Conservation (phyloP, 2,888 invertebrate genomes). For the Hyposoter didymator region DNA sequence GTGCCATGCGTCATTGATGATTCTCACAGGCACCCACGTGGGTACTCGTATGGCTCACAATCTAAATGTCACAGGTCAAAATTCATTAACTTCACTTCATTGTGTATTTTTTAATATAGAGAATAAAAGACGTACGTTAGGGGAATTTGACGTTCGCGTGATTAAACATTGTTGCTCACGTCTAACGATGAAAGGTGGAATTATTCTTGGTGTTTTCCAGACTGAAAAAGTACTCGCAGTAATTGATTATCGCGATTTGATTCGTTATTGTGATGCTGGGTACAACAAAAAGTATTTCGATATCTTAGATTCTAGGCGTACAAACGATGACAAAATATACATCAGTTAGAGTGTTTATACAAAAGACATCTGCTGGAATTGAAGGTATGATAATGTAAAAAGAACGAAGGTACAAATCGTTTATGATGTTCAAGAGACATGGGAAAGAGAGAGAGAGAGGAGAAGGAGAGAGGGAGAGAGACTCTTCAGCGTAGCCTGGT, state of each 20-base stretch:
- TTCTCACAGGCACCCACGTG: background rate
- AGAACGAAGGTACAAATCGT: constrained; percentile 30
- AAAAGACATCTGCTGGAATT: constrained; percentile 11
- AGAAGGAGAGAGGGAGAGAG: background rate
- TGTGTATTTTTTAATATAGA: background rate
- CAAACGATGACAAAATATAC: constrained; percentile 30
- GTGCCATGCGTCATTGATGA: background rate
- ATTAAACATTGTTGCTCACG: background rate
- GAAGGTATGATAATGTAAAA: constrained; percentile 34
- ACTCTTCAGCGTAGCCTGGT: background rate
- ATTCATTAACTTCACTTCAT: background rate
- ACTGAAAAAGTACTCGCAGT: background rate
- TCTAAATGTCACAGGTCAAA: background rate
- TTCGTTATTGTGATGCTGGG: constrained; percentile 20
- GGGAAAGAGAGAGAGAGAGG: background rate
- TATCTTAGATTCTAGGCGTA: background rate
- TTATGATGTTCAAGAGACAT: constrained; percentile 13
- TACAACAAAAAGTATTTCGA: background rate
- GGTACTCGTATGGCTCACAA: background rate
- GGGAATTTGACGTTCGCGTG: background rate
- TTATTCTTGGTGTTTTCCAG: constrained; percentile 7
- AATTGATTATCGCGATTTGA: constrained; percentile 11
- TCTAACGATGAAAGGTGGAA: background rate
- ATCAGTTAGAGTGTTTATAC: constrained; percentile 21
- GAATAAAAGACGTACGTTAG: background rate